These are phyloP conservation scores for Venusia cambrica DNA, from an alignment of 2,888 invertebrate genomes.

Conservation along the genomic window DNA sequence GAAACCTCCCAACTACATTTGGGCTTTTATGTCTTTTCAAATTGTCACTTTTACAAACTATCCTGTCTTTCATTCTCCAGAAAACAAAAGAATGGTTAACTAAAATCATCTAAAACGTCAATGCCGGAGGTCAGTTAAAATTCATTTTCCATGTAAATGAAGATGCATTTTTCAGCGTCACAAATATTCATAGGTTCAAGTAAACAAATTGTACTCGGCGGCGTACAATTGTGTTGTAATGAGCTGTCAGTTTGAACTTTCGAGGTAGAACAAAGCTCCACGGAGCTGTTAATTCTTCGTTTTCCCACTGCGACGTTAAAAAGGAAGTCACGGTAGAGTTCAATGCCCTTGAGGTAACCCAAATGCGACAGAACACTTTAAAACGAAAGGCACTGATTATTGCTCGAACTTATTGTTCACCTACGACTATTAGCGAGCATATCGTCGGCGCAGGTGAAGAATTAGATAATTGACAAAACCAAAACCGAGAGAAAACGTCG, in stretches of 20 bases:
- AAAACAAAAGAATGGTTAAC: too few species aligned
- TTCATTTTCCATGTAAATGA: too few species aligned
- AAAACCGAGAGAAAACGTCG: too few species aligned
- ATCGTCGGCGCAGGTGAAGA: too few species aligned
- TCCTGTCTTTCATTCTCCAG: too few species aligned
- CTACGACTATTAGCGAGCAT: too few species aligned
- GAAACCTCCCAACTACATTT: too few species aligned
- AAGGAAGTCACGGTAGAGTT: constrained; percentile 75
- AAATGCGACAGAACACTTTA: constrained; percentile 39
- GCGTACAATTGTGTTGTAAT: constrained; percentile 49
- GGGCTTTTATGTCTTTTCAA: too few species aligned
- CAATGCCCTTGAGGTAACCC: constrained; percentile 49
- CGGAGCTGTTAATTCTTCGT: constrained; percentile 67
- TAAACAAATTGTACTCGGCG: constrained; percentile 58
- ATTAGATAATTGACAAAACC: too few species aligned
- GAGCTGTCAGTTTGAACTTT: constrained; percentile 45
- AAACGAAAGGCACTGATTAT: constrained; percentile 54
- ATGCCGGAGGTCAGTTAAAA: too few species aligned
- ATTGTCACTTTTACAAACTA: too few species aligned
- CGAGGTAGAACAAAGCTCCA: constrained; percentile 64
- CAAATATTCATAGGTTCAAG: constrained; percentile 40
- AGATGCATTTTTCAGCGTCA: constrained; percentile 14
- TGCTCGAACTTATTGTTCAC: constrained; percentile 24
- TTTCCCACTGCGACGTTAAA: constrained; percentile 70
- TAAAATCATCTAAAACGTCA: too few species aligned